These are phyloP conservation scores for Esox niger DNA, from an alignment of 2,113 vertebrate species.

Conservation along the genomic window DNA sequence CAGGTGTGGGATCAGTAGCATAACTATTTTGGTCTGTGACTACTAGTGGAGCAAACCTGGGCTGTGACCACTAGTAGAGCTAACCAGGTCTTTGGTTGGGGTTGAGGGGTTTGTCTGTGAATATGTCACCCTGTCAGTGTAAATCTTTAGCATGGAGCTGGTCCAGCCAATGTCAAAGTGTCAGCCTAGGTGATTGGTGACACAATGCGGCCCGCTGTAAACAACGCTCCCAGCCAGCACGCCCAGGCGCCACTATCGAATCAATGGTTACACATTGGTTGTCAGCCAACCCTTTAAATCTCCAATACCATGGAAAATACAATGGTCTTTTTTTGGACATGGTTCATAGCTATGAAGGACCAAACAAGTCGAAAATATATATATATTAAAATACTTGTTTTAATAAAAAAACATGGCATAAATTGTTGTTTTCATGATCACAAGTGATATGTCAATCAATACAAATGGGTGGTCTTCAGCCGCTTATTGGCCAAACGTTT, in stretches of 20 bases:
- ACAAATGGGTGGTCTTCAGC: no score
- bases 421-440: no score
- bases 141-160: slow-evolving; percentile 53
- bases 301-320: slow-evolving; percentile 69
- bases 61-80: not conserved
- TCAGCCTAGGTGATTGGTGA: slow-evolving; percentile 81
- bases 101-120: slow-evolving; percentile 31
- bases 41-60: no score
- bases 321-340: slow-evolving; percentile 46
- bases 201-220: slow-evolving; percentile 72
- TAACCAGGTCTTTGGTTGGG: no score
- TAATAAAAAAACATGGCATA: no score
- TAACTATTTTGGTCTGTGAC: no score
- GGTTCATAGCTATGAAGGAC: not conserved
- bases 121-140: slow-evolving; percentile 50
- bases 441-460: no score
- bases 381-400: no score
- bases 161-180: slow-evolving; percentile 76
- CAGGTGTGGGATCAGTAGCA: no score
- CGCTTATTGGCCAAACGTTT: no score
- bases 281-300: slow-evolving; percentile 76
- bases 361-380: no score
- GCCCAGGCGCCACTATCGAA: slow-evolving; percentile 76
- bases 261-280: slow-evolving; percentile 69
- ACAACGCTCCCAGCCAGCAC: slow-evolving; percentile 70